Evolutionary conservation across 2,113 vertebrate genomes (phyloP), one percentile per base, ranked within the genome.

Genomic region (Illadopsis cleaveri): DNA sequence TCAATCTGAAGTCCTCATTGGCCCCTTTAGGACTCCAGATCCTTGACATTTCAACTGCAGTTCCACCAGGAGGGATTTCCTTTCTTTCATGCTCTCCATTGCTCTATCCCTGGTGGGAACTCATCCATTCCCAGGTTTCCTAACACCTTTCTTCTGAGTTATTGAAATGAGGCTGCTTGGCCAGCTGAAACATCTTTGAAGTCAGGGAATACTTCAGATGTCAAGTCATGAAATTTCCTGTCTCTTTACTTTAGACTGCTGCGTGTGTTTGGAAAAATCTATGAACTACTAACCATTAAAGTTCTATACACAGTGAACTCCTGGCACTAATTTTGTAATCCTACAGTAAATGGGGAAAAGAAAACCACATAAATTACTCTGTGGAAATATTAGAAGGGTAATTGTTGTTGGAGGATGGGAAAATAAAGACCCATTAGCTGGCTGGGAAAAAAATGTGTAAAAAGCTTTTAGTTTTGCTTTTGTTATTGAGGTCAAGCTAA

Each of bases 101-200:
- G 18, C 60, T 91, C 58, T 94, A 0, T 86, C 72, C 81, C 85
- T 76, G 18, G 51, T 89, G 91, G 62, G 53, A 94, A 94, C 47
- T 45, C 86, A 87, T 66, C 51, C 77, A 71, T 65, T 79, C 23
- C 68, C 95, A 82, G n/a, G 62, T 93, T 95, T 96, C 73, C 58
- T 76, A 82, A 90, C 33, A 61, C 22, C 51, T 71, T 77, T 70
- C 64, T 95, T 90, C 62, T 76, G 58, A 86, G 81, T 86, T 96
- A 96, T 89, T 84, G 90, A 96, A 97, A 93, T 91, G 83, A 93
- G 84, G 86, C 86, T 96, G 92, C 71, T 78, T 73, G 33, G 66
- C 38, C 76, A 96, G 80, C 57, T 47, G 89, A 96, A 97, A 94
- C 90, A 75, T 94, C 84, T 96, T 93, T 94, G 84, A 96, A 93